A percentile compares a stretch with the other conserved stretches of the same genome.
Conservation (phyloP, 2,888 invertebrate genomes). For the Xanthia icteritia region DNA sequence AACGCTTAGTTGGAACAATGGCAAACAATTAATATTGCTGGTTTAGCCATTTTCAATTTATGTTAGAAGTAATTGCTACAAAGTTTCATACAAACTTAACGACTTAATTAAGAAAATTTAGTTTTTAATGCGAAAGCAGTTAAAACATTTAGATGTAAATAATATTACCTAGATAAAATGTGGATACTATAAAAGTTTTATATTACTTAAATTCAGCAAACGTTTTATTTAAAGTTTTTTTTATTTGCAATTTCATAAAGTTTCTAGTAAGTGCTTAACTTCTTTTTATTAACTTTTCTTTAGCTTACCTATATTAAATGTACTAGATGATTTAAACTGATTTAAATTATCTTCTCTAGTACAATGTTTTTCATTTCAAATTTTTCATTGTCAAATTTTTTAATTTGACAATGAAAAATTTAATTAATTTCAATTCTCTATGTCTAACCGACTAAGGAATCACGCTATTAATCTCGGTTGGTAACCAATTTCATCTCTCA, state of each 20-base stretch:
- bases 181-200: neutral
- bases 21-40: slow-evolving; percentile 56
- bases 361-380: slow-evolving; percentile 8
- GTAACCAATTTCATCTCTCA: slow-evolving; percentile 76
- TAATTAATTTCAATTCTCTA: slow-evolving; percentile 58
- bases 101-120: neutral
- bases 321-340: neutral
- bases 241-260: neutral
- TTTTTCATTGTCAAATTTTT: slow-evolving; percentile 45
- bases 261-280: neutral
- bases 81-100: slow-evolving; percentile 21
- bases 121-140: neutral
- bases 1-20: slow-evolving; percentile 55
- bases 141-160: neutral
- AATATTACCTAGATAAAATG: neutral
- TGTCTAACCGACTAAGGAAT: slow-evolving; percentile 68
- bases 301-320: neutral
- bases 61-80: slow-evolving; percentile 23
- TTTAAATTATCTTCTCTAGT: slow-evolving; percentile 11
- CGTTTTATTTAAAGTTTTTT: too few species aligned
- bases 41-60: slow-evolving; percentile 40
- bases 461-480: slow-evolving; percentile 70
- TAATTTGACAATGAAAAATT: slow-evolving; percentile 54
- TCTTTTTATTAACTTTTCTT: neutral
- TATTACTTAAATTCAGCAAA: slow-evolving; percentile 2